phyloP scores from a whole-genome alignment of 2,113 vertebrate species.

The Lutjanus erythropterus region DNA sequence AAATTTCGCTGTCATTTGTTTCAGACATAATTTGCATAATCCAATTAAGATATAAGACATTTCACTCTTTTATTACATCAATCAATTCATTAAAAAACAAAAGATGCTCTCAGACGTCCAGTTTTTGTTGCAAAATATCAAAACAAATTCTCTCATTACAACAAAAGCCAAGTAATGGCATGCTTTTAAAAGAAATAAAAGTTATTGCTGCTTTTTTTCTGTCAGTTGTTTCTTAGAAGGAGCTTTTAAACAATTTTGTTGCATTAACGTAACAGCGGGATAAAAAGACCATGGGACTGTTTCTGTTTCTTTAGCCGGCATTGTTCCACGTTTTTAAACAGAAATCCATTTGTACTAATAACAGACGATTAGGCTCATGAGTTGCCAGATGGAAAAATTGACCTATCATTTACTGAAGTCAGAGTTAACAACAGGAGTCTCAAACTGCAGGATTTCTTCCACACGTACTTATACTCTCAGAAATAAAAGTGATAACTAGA shows the following conservation, averaged over 20 bases:
- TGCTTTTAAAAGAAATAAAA: slow-evolving; percentile 56
- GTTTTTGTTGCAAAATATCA: slow-evolving; percentile 34
- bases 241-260: slow-evolving; percentile 66
- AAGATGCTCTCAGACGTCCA: slow-evolving; percentile 44
- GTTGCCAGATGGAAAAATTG: slow-evolving; percentile 72
- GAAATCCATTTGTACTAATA: slow-evolving; percentile 72
- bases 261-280: slow-evolving; percentile 54
- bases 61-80: slow-evolving; percentile 52
- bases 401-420: slow-evolving; percentile 71
- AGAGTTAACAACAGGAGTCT: slow-evolving; percentile 68
- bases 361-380: slow-evolving; percentile 65
- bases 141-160: slow-evolving; percentile 52
- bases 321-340: slow-evolving; percentile 39
- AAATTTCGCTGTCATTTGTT: slow-evolving; percentile 49
- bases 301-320: slow-evolving; percentile 36
- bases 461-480: too few species aligned
- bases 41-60: slow-evolving; percentile 62
- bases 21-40: slow-evolving; percentile 62
- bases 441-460: slow-evolving; percentile 55
- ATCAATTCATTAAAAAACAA: slow-evolving; percentile 50
- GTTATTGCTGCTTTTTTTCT: slow-evolving; percentile 41
- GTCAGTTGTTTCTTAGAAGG: slow-evolving; percentile 27
- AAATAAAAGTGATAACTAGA: too few species aligned
- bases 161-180: slow-evolving; percentile 43
- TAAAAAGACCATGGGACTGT: too few species aligned